A percentile compares a stretch with the other conserved stretches of the same genome.
phyloP scores from a whole-genome alignment of 2,888 invertebrate species.

The Bellardia bayeri region DNA sequence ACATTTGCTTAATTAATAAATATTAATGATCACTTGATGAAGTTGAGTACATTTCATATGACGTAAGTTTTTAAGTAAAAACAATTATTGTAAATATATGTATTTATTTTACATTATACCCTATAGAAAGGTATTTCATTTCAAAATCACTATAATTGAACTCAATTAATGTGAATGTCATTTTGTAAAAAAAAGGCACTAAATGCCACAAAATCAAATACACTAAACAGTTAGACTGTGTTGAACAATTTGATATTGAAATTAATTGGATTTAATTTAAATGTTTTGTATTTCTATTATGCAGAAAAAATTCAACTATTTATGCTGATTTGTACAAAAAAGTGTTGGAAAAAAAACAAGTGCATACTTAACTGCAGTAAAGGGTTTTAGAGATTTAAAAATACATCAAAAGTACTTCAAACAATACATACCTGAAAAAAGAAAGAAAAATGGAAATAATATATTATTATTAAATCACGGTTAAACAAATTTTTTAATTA shows the following conservation, averaged over 20 bases:
- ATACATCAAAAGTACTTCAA: neutral
- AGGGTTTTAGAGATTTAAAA: slow-evolving; percentile 15
- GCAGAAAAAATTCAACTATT: slow-evolving; percentile 10
- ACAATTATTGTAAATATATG: neutral
- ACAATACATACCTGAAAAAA: slow-evolving; percentile 71
- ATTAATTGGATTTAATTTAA: slow-evolving; percentile 72
- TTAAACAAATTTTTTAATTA: slow-evolving; percentile 32
- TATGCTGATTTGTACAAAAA: slow-evolving; percentile 20
- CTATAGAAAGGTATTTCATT: slow-evolving; percentile 2
- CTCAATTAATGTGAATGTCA: slow-evolving; percentile 72
- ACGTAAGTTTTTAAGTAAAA: no score
- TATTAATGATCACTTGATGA: slow-evolving; percentile 17
- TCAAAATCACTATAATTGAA: slow-evolving; percentile 65
- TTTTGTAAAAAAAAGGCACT: slow-evolving; percentile 18
- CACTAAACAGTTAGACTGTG: neutral
- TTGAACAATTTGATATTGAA: slow-evolving; percentile 64
- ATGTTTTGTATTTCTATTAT: slow-evolving; percentile 1
- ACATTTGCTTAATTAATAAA: neutral
- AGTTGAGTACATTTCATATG: neutral
- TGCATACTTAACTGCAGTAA: slow-evolving; percentile 44
- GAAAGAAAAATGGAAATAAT: slow-evolving; percentile 27
- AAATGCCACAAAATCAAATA: slow-evolving; percentile 17
- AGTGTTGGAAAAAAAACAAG: slow-evolving; percentile 14
- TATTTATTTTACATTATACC: neutral
- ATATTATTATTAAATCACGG: slow-evolving; percentile 25